Evolutionary conservation across 2,113 vertebrate species (phyloP).

Genomic region (Danionella cerebrum): DNA sequence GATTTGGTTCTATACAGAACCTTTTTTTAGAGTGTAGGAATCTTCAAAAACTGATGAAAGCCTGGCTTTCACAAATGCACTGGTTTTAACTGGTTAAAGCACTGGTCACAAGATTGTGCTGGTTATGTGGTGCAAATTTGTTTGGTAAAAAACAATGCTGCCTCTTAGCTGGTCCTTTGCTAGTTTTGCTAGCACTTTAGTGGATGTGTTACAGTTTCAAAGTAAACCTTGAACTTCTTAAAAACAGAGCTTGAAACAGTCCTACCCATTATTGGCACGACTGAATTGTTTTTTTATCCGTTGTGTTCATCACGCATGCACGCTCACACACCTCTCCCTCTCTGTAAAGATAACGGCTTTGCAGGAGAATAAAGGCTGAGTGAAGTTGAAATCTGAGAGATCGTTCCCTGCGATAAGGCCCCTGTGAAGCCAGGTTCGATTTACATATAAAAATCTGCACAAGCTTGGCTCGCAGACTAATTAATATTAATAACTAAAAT

Average conservation of each 20-base stretch:
- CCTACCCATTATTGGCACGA: not conserved
- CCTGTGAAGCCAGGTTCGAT: constrained; percentile 56
- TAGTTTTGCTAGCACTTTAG: too few relatives aligned
- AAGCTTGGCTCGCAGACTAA: constrained; percentile 64
- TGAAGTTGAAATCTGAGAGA: constrained; percentile 64
- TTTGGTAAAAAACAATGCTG: too few relatives aligned
- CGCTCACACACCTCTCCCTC: constrained; percentile 16
- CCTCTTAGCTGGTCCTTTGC: too few relatives aligned
- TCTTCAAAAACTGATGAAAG: too few relatives aligned
- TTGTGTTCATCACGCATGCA: constrained; percentile 5
- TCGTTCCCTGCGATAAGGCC: constrained; percentile 53
- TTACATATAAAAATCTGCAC: constrained; percentile 63
- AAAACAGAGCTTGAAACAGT: not conserved
- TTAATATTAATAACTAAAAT: constrained; percentile 79
- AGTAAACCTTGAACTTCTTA: constrained; percentile 4
- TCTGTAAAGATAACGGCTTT: constrained; percentile 33
- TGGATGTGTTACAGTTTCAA: too few relatives aligned
- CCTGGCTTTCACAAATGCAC: too few relatives aligned
- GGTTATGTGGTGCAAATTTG: too few relatives aligned
- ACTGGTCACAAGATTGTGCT: too few relatives aligned
- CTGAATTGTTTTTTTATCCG: not conserved
- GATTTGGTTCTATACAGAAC: too few relatives aligned
- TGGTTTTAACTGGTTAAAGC: too few relatives aligned
- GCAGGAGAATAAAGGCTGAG: constrained; percentile 36
- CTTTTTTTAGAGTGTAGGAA: too few relatives aligned